Evolutionary conservation across 2,113 vertebrate genomes (phyloP).

Genomic region (Noctilio leporinus): DNA sequence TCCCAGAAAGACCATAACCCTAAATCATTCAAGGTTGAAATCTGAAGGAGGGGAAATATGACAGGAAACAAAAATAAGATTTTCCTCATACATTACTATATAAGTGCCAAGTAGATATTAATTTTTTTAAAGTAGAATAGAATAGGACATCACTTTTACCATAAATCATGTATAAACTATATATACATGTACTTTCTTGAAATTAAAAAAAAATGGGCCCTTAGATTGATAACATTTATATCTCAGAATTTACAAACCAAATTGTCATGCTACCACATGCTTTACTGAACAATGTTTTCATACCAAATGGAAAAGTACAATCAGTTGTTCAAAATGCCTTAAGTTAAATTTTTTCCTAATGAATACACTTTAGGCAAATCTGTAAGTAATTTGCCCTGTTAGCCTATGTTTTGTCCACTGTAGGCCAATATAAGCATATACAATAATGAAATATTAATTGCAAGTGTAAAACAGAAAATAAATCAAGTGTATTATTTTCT

Average conservation of each 20-base stretch:
- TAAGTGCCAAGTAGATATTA: neutral
- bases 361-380: neutral
- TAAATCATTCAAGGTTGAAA: neutral
- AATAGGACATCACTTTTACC: neutral
- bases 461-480: neutral
- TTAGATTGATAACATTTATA: neutral
- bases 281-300: neutral
- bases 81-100: neutral
- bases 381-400: neutral
- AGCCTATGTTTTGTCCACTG: neutral
- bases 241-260: slow-evolving; percentile 1
- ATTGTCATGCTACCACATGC: neutral
- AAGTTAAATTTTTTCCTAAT: neutral
- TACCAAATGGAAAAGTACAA: neutral
- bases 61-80: neutral
- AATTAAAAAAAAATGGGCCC: neutral
- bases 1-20: neutral
- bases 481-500: neutral
- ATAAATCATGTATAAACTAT: neutral
- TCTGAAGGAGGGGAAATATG: neutral
- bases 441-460: slow-evolving; percentile 5
- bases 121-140: neutral
- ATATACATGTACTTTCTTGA: neutral
- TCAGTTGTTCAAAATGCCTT: neutral
- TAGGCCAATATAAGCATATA: neutral